Conservation (phyloP, 2,113 vertebrate species). For the Regulus satrapa region DNA sequence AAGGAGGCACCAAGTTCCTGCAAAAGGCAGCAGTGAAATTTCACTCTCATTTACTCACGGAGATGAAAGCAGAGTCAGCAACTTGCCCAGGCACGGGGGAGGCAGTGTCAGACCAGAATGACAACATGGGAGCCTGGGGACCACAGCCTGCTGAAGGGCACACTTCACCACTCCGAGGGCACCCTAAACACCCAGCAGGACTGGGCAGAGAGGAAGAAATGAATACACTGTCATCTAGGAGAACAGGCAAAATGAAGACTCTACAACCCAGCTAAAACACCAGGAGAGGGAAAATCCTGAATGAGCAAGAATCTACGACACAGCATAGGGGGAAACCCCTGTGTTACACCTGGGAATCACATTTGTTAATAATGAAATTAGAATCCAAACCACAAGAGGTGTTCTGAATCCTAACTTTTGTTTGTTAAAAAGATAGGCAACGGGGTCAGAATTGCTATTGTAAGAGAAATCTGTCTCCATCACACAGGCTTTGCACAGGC, state of each 20-base stretch:
- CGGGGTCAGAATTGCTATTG: background rate
- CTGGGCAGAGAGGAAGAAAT: background rate
- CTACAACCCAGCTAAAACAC: background rate
- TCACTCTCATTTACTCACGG: slow-evolving; percentile 11
- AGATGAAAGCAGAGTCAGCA: slow-evolving; percentile 34
- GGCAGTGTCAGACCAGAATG: slow-evolving; percentile 30
- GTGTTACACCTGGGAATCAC: background rate
- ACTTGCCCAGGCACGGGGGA: background rate
- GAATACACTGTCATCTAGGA: background rate
- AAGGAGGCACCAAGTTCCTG: background rate
- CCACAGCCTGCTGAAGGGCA: background rate
- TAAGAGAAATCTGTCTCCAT: background rate
- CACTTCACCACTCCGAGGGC: background rate
- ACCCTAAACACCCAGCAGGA: slow-evolving; percentile 6
- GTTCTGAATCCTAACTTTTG: background rate
- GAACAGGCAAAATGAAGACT: background rate
- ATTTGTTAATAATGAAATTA: slow-evolving; percentile 30
- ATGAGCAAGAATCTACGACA: background rate
- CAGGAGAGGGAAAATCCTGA: slow-evolving; percentile 26
- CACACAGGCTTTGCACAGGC: background rate
- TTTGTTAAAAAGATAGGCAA: background rate
- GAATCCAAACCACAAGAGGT: slow-evolving; percentile 20
- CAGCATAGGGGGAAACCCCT: slow-evolving; percentile 16
- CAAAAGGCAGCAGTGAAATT: background rate
- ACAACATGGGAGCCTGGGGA: slow-evolving; percentile 36